Base-by-base conservation (phyloP, 2,888 invertebrate species). In the Trichogramma dendrolimi region DNA sequence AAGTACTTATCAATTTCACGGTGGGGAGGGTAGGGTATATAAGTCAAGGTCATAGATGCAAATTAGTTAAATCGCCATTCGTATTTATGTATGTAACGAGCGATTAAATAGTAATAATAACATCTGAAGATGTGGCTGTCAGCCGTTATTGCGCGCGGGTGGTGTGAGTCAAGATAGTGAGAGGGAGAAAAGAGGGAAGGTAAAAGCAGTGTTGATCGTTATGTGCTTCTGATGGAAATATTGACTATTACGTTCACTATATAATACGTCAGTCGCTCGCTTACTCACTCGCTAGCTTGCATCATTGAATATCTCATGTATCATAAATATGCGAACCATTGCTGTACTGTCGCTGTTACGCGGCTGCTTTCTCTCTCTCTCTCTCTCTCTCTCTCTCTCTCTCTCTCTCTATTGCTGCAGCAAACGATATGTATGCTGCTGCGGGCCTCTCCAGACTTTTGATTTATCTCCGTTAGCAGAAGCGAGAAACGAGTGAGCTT, bases 141-240 rank as follows among this genome's bases (percentile, higher is more conserved):
- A n/a, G n/a, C n/a, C n/a, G n/a, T n/a, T n/a, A n/a, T n/a, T n/a
- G n/a, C n/a, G n/a, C n/a, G n/a, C n/a, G n/a, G n/a, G n/a, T n/a
- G n/a, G n/a, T n/a, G n/a, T n/a, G n/a, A n/a, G n/a, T n/a, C n/a
- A n/a, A n/a, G n/a, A n/a, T n/a, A n/a, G n/a, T n/a, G n/a, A n/a
- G n/a, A n/a, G n/a, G n/a, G n/a, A n/a, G n/a, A n/a, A n/a, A n/a
- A n/a, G n/a, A n/a, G n/a, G n/a, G n/a, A n/a, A n/a, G n/a, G n/a
- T n/a, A n/a, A n/a, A n/a, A n/a, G n/a, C n/a, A n/a, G n/a, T n/a
- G n/a, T n/a, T 50, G 39, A 10, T 46, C 52, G 75, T 75, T 75
- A 76, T 79, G n/a, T n/a, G 79, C 76, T 78, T 76, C 75, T 79
- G 79, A 79, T 79, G 77, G 79, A 79, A 79, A 79, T 79, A 79